These are phyloP conservation scores for Melanerpes formicivorus DNA, from an alignment of 2,113 vertebrate genomes.

Conservation along the genomic window DNA sequence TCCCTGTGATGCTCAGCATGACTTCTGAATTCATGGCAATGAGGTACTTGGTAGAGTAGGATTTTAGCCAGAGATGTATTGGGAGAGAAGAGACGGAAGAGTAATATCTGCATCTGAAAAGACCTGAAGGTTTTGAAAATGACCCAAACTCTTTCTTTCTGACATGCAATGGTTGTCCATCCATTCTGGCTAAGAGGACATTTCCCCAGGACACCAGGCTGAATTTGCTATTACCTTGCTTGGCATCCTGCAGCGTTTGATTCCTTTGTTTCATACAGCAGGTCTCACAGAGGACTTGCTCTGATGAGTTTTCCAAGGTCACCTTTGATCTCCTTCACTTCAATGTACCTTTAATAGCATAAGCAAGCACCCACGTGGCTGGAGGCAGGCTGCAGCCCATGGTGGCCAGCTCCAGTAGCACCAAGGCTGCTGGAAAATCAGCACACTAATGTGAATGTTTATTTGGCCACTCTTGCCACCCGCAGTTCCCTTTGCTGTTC, in stretches of 20 bases:
- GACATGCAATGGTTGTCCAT: background rate
- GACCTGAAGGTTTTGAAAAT: background rate
- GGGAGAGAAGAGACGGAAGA: background rate
- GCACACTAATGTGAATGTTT: background rate
- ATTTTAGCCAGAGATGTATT: background rate
- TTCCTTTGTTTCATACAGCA: background rate
- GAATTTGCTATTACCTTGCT: background rate
- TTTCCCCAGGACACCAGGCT: background rate
- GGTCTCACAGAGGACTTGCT: background rate
- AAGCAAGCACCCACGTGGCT: background rate
- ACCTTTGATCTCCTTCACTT: background rate
- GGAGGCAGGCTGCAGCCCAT: background rate
- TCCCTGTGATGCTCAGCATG: accelerated
- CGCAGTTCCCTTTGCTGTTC: constrained; percentile 14
- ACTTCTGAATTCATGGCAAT: background rate
- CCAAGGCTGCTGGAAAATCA: constrained; percentile 1
- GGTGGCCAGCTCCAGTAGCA: background rate
- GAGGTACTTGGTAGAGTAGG: background rate
- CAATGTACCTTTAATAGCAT: background rate
- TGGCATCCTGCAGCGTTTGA: accelerated
- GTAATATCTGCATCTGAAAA: background rate
- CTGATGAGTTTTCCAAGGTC: background rate
- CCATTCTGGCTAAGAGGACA: background rate
- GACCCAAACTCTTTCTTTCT: background rate
- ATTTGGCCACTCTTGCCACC: constrained; percentile 15